Conservation (phyloP, 2,888 invertebrate species). For the Chrysodeixis includens region DNA sequence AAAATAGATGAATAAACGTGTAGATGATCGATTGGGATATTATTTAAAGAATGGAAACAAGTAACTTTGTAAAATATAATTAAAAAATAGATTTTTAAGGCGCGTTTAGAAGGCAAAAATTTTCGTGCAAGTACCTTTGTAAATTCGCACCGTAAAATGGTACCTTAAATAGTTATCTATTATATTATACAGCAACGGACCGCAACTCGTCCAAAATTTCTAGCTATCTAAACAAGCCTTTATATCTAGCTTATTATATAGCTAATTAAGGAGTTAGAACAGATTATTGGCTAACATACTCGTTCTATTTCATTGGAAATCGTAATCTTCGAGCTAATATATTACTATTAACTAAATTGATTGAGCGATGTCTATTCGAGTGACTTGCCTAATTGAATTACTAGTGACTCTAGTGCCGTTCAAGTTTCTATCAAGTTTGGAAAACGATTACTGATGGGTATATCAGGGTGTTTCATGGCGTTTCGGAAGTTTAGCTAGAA, state of each 20-base stretch:
- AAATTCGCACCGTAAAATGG: too few species aligned
- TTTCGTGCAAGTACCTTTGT: too few species aligned
- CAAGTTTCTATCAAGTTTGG: not conserved
- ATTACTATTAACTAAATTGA: not conserved
- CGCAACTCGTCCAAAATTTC: too few species aligned
- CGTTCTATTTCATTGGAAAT: not conserved
- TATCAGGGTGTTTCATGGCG: not conserved
- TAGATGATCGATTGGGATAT: too few species aligned
- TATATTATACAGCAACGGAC: too few species aligned
- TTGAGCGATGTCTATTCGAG: conserved; percentile 1
- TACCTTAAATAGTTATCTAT: too few species aligned
- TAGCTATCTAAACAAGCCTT: too few species aligned
- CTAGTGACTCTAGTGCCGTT: not conserved
- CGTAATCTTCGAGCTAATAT: not conserved
- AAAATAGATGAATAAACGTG: not conserved
- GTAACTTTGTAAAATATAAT: too few species aligned
- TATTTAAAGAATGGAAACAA: too few species aligned
- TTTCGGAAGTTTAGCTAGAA: not conserved
- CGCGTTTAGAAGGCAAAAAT: too few species aligned
- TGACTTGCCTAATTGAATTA: conserved; percentile 10
- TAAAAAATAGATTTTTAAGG: too few species aligned
- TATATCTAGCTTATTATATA: not conserved
- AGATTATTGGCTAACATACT: not conserved
- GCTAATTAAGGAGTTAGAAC: not conserved
- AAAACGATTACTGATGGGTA: not conserved